Evolutionary conservation across 2,113 vertebrate species (phyloP), one percentile per base, ranked within the genome.

Genomic region (Vidua macroura): DNA sequence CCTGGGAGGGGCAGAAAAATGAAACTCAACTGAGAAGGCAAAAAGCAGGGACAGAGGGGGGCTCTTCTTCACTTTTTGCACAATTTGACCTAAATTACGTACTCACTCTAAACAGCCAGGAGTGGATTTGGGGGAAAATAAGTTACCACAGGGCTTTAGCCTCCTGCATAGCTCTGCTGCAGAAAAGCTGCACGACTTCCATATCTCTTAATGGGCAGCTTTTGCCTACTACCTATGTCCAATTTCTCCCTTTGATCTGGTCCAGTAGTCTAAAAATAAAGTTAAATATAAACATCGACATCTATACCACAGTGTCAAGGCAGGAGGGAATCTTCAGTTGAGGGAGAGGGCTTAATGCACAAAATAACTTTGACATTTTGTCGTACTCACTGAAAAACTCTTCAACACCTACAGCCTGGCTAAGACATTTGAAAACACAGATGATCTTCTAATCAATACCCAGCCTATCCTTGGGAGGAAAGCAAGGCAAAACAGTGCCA

Each of bases 351-450:
- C 15, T 88, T 86, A 81, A 93, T 67, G 75, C 83, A 86, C 72
- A 86, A 84, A 95, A 44, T 88, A 87, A 74, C 67, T 89, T 27
- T 70, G 79, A 70, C 75, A 46, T 75, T 84, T 95, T 85, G 59
- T 91, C 1, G 2, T 60, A 55, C 23, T 91, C 4, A 1, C 60
- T 55, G 72, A 69, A 95, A 95, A 90, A 76, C 35, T 86, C 75
- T 48, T 84, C 56, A 33, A 67, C 48, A 79, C 75, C 72, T 94
- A 63, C 85, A 92, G 68, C 49, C 68, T 89, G 59, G 67, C 70
- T 69, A 90, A 90, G 52, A 25, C 39, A 74, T 56, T 41, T 83
- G 72, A 88, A 94, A 85, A 93, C n/a, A 92, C 20, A 92, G 64
- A 66, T 51, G 33, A 95, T 63, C 46, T 91, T 77, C 78, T 77